These are phyloP conservation scores for Leuciscus idus DNA, from an alignment of 2,113 vertebrate genomes.

Conservation along the genomic window DNA sequence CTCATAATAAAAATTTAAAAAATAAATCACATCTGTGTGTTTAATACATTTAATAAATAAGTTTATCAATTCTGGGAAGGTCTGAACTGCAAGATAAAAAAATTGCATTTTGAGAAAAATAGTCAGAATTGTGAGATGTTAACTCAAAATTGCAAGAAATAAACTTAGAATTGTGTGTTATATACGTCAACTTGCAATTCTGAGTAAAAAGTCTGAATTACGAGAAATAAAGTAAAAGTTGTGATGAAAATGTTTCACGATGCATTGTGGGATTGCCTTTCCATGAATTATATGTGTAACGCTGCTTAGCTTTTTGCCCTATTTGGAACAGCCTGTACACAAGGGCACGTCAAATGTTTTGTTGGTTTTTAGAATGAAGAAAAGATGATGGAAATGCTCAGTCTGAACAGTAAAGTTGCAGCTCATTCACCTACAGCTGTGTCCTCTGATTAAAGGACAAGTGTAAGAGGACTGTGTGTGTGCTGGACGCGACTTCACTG, in stretches of 20 bases:
- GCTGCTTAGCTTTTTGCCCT: too few relatives aligned
- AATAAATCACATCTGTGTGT: not conserved
- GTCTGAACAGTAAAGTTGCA: conserved; percentile 13
- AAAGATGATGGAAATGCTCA: not conserved
- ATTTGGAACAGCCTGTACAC: too few relatives aligned
- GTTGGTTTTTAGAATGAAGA: not conserved
- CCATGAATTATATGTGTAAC: too few relatives aligned
- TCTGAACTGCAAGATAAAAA: not conserved
- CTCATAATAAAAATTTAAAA: too few relatives aligned
- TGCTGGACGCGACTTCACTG: not conserved
- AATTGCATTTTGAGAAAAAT: not conserved
- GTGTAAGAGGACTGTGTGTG: not conserved
- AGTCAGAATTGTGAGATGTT: not conserved
- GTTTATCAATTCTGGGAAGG: not conserved
- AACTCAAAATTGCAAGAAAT: not conserved
- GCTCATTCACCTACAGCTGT: not conserved
- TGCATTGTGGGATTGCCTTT: too few relatives aligned
- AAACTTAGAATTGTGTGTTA: too few relatives aligned
- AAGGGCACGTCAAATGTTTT: not conserved
- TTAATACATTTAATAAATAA: not conserved
- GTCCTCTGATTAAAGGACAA: conserved; percentile 22
- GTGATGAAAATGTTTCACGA: too few relatives aligned
- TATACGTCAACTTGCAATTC: not conserved
- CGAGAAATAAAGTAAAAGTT: not conserved
- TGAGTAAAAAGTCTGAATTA: not conserved